phyloP scores from a whole-genome alignment of 2,113 vertebrate genomes.

The Bufo gargarizans region DNA sequence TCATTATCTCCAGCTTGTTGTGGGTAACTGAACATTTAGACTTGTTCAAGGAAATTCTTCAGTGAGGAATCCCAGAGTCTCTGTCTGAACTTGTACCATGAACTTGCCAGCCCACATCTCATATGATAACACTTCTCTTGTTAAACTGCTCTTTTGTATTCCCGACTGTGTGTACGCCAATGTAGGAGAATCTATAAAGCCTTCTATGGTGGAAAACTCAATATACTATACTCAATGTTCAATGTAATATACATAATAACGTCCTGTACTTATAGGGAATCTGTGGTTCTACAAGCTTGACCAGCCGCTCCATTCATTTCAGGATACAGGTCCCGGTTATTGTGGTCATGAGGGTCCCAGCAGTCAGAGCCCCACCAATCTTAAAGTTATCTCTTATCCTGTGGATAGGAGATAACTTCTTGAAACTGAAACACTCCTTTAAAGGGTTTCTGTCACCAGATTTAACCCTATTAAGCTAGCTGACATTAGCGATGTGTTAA shows the following conservation, averaged over 20 bases:
- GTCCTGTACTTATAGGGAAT: neutral
- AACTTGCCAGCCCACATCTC: conserved; percentile 40
- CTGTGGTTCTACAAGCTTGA: neutral
- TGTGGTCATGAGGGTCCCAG: too few species aligned
- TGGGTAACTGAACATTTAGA: neutral
- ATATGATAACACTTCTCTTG: neutral
- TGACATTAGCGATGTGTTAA: too few species aligned
- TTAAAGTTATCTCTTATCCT: too few species aligned
- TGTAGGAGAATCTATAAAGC: neutral
- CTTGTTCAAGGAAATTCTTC: neutral
- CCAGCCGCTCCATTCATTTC: too few species aligned
- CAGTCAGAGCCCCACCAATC: too few species aligned
- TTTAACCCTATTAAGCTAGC: too few species aligned
- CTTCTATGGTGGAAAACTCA: neutral
- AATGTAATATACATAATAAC: neutral
- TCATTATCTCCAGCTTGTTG: neutral
- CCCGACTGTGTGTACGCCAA: neutral
- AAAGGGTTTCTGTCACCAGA: too few species aligned
- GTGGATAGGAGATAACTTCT: too few species aligned
- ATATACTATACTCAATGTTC: neutral
- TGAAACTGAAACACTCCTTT: too few species aligned
- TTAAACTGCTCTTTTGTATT: neutral
- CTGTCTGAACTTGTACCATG: conserved; percentile 37
- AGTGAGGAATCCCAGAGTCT: conserved; percentile 32
- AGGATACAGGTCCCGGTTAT: too few species aligned